Base-by-base conservation (phyloP, 2,888 invertebrate genomes). In the Fragum whitleyi region DNA sequence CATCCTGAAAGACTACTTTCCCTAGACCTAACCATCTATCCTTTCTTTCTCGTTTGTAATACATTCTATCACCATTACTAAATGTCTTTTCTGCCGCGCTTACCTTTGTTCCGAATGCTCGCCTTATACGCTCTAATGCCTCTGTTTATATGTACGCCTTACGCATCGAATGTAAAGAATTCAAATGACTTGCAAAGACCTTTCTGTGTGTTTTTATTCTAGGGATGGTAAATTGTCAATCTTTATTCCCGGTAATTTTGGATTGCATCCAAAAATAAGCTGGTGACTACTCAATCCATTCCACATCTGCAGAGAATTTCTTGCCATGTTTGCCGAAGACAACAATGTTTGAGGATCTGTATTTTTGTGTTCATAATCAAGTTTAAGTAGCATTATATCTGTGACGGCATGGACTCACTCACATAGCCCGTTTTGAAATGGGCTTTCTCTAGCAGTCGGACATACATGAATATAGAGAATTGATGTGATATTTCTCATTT, bases 41-140 rank as follows among this genome's bases (percentile, higher is more conserved):
- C 51, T 71, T 68, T 21, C 72, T 69, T 32, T 77, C 81, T 16
- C 72, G 57, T 70, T 83, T 83, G 51, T 84, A 75, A 55, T 74
- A 87, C 0, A 89, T 87, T 3, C 16, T 6, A 21, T 88, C 88
- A 21, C 86, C 86, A 74, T 83, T 71, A 23, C 77, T 78, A 86
- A 68, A 88, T 11, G 57, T 53, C 69, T 86, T 78, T 76, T 87
- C 86, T 39, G 86, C 51, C 36, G 84, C 81, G 59, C 87, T 76
- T 0, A 87, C 69, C 57, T 84, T 87, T 3, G 42, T 36, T 32
- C 86, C 23, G 0, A 88, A 47, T 6, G 88, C 86, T 73, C 87
- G 42, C 26, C 78, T 62, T 7, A 87, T 82, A 29, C 83, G 76
- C 53, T 86, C 88, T 76, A 74, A 62, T 28, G 83, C 62, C 59